Percentiles rank a stretch among this genome's conserved stretches.
These are phyloP conservation scores for Romanomermis culicivorax DNA, from an alignment of 2,888 invertebrate genomes.

Conservation along the genomic window DNA sequence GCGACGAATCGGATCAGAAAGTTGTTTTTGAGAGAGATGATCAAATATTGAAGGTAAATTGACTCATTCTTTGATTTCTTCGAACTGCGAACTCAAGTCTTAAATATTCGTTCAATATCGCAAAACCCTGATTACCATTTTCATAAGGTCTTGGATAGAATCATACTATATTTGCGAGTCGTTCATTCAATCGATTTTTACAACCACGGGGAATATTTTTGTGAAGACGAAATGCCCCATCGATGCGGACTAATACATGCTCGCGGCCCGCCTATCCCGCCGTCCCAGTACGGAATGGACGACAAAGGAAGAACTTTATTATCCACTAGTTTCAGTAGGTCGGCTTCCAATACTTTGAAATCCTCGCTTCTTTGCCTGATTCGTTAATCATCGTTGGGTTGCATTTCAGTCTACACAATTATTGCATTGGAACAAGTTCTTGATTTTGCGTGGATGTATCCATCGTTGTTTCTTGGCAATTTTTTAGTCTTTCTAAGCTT, in stretches of 20 bases:
- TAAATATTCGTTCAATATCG: too few relatives aligned
- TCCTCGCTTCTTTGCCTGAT: neutral
- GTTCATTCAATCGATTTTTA: slow-evolving; percentile 98
- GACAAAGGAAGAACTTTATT: slow-evolving; percentile 25
- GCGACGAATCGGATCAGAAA: slow-evolving; percentile 32
- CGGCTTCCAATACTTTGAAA: too few relatives aligned
- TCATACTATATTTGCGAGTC: slow-evolving; percentile 74
- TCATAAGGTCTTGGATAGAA: slow-evolving; percentile 43
- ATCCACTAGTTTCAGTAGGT: slow-evolving; percentile 15
- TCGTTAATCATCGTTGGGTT: too few relatives aligned
- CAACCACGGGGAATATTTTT: slow-evolving; percentile 93
- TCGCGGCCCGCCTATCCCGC: slow-evolving; percentile 57
- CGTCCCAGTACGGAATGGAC: slow-evolving; percentile 37
- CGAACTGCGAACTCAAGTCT: too few relatives aligned
- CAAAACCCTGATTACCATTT: too few relatives aligned
- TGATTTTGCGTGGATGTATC: too few relatives aligned
- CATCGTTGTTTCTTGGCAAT: too few relatives aligned
- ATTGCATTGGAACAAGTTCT: too few relatives aligned
- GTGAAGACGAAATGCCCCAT: slow-evolving; percentile 99
- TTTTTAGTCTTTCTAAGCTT: too few relatives aligned
- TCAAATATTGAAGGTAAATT: slow-evolving; percentile 43
- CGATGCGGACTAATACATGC: slow-evolving; percentile 88
- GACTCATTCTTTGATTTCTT: neutral
- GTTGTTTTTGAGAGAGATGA: slow-evolving; percentile 46
- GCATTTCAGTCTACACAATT: too few relatives aligned